phyloP scores from a whole-genome alignment of 2,888 invertebrate species.

The Pardosa pseudoannulata region DNA sequence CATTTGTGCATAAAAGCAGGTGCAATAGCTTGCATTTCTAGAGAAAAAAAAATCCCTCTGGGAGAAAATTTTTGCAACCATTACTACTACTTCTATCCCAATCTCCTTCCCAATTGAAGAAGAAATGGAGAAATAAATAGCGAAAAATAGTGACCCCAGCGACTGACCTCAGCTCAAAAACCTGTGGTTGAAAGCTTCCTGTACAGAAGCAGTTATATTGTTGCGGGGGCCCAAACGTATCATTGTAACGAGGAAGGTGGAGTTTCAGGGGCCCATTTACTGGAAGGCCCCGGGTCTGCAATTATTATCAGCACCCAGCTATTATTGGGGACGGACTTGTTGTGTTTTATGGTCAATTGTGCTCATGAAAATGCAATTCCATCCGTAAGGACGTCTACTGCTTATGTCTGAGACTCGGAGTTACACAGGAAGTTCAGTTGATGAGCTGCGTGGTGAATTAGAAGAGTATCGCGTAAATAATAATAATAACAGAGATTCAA shows the following conservation, averaged over 20 bases:
- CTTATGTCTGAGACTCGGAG: neutral
- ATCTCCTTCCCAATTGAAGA: slow-evolving; percentile 21
- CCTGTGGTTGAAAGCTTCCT: slow-evolving; percentile 67
- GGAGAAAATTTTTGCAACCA: slow-evolving; percentile 25
- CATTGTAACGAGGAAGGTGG: slow-evolving; percentile 56
- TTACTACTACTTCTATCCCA: slow-evolving; percentile 34
- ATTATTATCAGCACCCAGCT: slow-evolving; percentile 56
- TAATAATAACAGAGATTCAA: too few relatives aligned
- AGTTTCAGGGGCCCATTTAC: slow-evolving; percentile 41
- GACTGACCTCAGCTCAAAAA: slow-evolving; percentile 34
- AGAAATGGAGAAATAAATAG: slow-evolving; percentile 19
- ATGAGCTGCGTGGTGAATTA: neutral
- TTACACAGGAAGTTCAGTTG: slow-evolving; percentile 1
- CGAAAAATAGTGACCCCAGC: slow-evolving; percentile 37
- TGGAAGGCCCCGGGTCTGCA: slow-evolving; percentile 34
- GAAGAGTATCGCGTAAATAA: neutral
- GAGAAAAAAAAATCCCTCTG: slow-evolving; percentile 8
- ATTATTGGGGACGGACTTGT: slow-evolving; percentile 52
- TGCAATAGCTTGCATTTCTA: slow-evolving; percentile 25
- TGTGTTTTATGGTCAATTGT: slow-evolving; percentile 72
- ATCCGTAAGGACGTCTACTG: neutral
- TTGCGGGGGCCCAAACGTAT: slow-evolving; percentile 20
- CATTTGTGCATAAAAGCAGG: slow-evolving; percentile 28
- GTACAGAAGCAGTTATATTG: slow-evolving; percentile 23
- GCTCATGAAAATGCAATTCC: slow-evolving; percentile 38